phyloP scores from a whole-genome alignment of 2,888 invertebrate species.

The Eumerus sabulonum region DNA sequence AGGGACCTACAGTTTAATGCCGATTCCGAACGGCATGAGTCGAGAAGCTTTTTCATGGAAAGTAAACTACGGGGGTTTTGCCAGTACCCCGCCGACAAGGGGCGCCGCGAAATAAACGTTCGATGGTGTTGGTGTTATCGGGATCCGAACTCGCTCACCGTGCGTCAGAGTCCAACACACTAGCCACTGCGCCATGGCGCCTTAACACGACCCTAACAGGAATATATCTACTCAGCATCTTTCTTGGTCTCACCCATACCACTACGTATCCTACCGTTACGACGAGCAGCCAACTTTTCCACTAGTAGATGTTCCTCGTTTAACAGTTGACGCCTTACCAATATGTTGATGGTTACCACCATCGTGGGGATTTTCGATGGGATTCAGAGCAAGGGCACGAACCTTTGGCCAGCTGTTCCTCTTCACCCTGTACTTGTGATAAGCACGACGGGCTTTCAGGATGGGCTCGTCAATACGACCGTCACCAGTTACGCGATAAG shows the following conservation, averaged over 20 bases:
- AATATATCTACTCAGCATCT: constrained; percentile 80
- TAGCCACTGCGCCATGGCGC: too few relatives aligned
- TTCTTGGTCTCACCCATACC: constrained; percentile 95
- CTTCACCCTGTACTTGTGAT: constrained; percentile 99
- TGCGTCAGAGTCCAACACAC: too few relatives aligned
- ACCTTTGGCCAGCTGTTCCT: constrained; percentile 99
- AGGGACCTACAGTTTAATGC: too few relatives aligned
- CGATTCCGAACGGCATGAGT: too few relatives aligned
- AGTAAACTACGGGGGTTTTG: too few relatives aligned
- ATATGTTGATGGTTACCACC: constrained; percentile 99
- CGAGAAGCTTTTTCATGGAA: too few relatives aligned
- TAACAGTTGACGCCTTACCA: constrained; percentile 99
- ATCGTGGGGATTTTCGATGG: constrained; percentile 99
- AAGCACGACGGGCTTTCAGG: constrained; percentile 99
- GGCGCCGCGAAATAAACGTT: too few relatives aligned
- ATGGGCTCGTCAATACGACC: constrained; percentile 99
- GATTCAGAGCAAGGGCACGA: constrained; percentile 99
- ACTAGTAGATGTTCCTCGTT: constrained; percentile 99
- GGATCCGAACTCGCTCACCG: too few relatives aligned
- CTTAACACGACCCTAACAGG: constrained; percentile 56
- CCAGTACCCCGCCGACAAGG: too few relatives aligned
- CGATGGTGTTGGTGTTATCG: too few relatives aligned
- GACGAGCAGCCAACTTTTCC: constrained; percentile 99
- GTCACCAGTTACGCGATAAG: constrained; percentile 99
- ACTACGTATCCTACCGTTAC: constrained; percentile 99